Evolutionary conservation across 2,888 invertebrate genomes (phyloP).

Genomic region (Acleris sparsana): DNA sequence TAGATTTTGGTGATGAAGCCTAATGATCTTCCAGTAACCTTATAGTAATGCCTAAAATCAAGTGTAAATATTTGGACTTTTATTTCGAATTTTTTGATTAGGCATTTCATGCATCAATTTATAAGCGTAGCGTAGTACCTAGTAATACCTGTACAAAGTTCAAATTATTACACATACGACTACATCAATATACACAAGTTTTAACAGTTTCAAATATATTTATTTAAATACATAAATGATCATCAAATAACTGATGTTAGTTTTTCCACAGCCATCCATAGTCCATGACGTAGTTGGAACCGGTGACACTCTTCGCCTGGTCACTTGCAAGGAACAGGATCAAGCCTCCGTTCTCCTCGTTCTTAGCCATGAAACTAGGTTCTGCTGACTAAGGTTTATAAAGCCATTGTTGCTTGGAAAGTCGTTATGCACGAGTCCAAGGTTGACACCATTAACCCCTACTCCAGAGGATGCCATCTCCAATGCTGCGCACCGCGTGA

Average conservation of each 20-base stretch:
- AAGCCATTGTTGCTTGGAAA: conserved; percentile 19
- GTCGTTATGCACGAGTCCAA: conserved; percentile 51
- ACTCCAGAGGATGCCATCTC: conserved; percentile 83
- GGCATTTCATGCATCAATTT: too few species aligned
- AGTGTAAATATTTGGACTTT: too few species aligned
- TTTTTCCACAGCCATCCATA: conserved; percentile 21
- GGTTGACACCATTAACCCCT: conserved; percentile 88
- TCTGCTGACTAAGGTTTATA: neutral
- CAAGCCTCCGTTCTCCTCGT: conserved; percentile 13
- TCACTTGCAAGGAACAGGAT: conserved; percentile 16
- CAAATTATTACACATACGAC: too few species aligned
- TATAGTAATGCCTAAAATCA: too few species aligned
- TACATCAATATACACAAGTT: too few species aligned
- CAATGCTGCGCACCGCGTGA: conserved; percentile 87
- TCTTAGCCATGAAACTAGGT: conserved; percentile 3
- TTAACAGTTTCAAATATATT: too few species aligned
- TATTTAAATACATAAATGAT: too few species aligned
- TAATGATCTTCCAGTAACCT: too few species aligned
- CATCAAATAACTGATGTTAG: neutral
- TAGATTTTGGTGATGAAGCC: too few species aligned
- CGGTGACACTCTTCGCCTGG: conserved; percentile 24
- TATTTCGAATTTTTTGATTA: too few species aligned
- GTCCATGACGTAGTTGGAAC: conserved; percentile 19
- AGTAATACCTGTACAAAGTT: too few species aligned
- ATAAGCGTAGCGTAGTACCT: too few species aligned